Evolutionary conservation across 1,140 invertebrate genomes (phyloP), one percentile per base, ranked within the genome.

Genomic region (Bombus vancouverensis): DNA sequence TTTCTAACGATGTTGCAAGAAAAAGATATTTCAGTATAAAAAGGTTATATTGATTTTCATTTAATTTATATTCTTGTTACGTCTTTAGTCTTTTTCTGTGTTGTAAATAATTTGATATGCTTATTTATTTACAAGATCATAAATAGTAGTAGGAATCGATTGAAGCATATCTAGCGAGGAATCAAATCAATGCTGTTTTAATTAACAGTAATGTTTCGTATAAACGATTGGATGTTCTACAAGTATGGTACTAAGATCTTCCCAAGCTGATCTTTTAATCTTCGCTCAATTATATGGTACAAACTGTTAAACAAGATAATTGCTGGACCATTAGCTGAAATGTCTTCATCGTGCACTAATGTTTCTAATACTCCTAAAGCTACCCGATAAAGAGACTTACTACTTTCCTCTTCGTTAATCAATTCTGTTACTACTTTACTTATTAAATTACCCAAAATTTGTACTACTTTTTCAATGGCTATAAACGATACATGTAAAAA

Each of bases 271-370:
- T 73, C 71, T 32, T 47, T 73, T 73, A 44, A 73, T 73, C 71
- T 9, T 44, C 42, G 13, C 3, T 47, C 42, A 28, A 73, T 73
- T 73, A 73, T 47, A 73, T 18, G 71, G n/a, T 73, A 32, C 71
- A 47, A 73, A 73, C 42, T 73, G 71, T 73, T 73, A 44, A 73
- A 73, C 71, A 44, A 32, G 71, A 73, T 73, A 73, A 47, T 73
- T 73, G 42, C 42, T 22, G 39, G 70, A 32, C n/a, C 71, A 47
- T 73, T 73, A 73, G 15, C 71, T 73, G 28, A 44, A 32, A 73
- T 22, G 71, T 32, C 71, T 73, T 73, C 71, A 73, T 73, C 71
- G 13, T 73, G n/a, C 71, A 28, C 28, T 47, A 73, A 73, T 32
- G 15, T 32, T 47, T n/a, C 71, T 32, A 47, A 73, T 22, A 73